Percentiles rank a stretch among this genome's conserved stretches.
These are phyloP conservation scores for Varecia variegata DNA, from an alignment of 2,797 vertebrate species.

Conservation along the genomic window DNA sequence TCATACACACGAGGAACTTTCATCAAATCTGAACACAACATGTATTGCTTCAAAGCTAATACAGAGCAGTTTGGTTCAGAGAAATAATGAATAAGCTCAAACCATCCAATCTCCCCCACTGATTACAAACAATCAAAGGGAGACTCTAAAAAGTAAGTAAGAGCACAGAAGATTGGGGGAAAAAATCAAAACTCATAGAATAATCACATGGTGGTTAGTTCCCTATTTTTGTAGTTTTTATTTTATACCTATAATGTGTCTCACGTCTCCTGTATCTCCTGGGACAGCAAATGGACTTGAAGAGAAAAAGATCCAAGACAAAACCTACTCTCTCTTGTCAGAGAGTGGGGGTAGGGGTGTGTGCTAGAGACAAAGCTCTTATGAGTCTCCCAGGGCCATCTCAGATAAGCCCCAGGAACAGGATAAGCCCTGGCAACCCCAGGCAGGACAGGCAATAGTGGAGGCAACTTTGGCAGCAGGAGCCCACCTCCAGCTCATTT, in stretches of 20 bases:
- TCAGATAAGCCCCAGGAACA: neutral
- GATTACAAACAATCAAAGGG: neutral
- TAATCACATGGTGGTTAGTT: accelerated
- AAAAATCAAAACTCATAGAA: neutral
- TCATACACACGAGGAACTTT: neutral
- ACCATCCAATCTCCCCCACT: neutral
- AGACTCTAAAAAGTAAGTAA: neutral
- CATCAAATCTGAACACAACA: neutral
- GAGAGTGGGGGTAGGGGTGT: too few relatives aligned
- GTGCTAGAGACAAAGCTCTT: neutral
- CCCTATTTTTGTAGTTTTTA: neutral
- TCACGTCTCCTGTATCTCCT: neutral
- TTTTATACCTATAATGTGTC: neutral
- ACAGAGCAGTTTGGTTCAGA: neutral
- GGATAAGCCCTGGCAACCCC: too few relatives aligned
- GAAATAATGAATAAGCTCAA: neutral
- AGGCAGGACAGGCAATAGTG: accelerated
- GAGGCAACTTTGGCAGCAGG: neutral
- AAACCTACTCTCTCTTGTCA: neutral
- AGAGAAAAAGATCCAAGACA: neutral
- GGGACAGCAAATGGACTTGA: neutral
- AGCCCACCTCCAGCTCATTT: neutral
- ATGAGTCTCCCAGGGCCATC: neutral
- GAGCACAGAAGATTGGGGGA: neutral
- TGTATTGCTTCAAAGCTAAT: neutral